Conservation (phyloP, 2,797 vertebrate species). For the Petrocephalus sullivani region DNA sequence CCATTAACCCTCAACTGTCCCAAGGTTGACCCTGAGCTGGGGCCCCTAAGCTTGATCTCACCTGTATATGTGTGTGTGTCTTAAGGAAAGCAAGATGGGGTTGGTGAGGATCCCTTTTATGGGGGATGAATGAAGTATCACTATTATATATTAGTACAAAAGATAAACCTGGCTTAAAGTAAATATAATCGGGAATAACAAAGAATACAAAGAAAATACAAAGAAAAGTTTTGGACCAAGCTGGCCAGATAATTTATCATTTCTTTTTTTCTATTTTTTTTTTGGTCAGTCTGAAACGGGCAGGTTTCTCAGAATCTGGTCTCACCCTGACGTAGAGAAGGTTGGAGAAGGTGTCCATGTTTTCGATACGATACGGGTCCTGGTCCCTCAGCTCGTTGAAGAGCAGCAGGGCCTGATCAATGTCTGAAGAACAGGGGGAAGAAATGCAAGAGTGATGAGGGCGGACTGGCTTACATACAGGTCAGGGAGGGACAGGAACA, state of each 20-base stretch:
- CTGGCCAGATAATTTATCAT: background rate
- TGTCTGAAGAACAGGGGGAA: conserved; percentile 71
- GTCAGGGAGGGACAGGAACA: background rate
- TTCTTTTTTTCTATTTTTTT: no score
- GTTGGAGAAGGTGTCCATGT: conserved; percentile 99
- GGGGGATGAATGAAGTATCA: background rate
- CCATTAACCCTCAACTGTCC: background rate
- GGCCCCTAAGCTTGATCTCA: background rate
- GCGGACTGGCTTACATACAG: background rate
- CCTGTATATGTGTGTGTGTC: background rate
- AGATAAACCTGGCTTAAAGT: background rate
- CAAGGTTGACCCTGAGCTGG: background rate
- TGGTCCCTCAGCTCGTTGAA: conserved; percentile 92
- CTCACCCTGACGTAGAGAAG: conserved; percentile 93
- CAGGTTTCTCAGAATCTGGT: background rate
- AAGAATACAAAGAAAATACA: background rate
- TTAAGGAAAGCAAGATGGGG: background rate
- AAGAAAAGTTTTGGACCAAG: background rate
- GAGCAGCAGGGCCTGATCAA: conserved; percentile 91
- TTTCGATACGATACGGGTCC: conserved; percentile 96
- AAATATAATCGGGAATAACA: background rate
- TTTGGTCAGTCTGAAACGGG: background rate
- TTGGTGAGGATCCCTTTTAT: background rate
- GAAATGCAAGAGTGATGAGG: background rate
- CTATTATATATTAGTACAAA: background rate